Percentiles rank a stretch among this genome's conserved stretches.
These are phyloP conservation scores for Mustela nigripes DNA, from an alignment of 2,113 vertebrate species.

Conservation along the genomic window DNA sequence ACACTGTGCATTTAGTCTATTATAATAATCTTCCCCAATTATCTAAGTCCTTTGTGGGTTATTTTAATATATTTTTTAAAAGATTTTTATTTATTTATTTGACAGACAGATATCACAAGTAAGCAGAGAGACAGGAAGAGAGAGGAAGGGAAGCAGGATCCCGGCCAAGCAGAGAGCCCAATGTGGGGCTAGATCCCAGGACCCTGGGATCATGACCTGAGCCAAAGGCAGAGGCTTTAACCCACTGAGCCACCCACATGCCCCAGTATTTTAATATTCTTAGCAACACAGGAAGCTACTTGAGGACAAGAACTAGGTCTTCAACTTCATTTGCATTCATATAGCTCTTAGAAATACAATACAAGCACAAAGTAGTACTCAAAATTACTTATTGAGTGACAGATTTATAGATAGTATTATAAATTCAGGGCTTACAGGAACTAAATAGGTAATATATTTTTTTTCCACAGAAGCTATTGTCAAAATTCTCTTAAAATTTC, in stretches of 20 bases:
- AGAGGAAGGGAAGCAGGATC: too few relatives aligned
- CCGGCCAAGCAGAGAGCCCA: too few relatives aligned
- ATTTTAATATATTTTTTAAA: not conserved
- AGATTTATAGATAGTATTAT: not conserved
- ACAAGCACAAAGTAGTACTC: not conserved
- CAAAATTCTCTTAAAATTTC: not conserved
- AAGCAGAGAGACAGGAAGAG: too few relatives aligned
- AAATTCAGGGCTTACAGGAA: not conserved
- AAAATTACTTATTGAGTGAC: not conserved
- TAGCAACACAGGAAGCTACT: not conserved
- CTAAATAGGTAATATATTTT: not conserved
- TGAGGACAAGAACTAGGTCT: not conserved
- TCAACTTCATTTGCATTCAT: not conserved
- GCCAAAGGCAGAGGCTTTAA: too few relatives aligned
- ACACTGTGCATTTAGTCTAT: not conserved
- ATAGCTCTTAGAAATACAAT: not conserved
- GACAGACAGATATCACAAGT: too few relatives aligned
- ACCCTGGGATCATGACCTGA: too few relatives aligned
- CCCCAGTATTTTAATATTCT: not conserved
- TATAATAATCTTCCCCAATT: not conserved
- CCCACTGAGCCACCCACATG: too few relatives aligned
- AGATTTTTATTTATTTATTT: too few relatives aligned
- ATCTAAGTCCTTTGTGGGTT: not conserved
- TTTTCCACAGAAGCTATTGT: not conserved
- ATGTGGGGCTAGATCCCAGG: too few relatives aligned